Percentiles rank a stretch among this genome's conserved stretches.
Evolutionary conservation across 2,113 vertebrate genomes (phyloP).

Genomic region (Neogale vison): DNA sequence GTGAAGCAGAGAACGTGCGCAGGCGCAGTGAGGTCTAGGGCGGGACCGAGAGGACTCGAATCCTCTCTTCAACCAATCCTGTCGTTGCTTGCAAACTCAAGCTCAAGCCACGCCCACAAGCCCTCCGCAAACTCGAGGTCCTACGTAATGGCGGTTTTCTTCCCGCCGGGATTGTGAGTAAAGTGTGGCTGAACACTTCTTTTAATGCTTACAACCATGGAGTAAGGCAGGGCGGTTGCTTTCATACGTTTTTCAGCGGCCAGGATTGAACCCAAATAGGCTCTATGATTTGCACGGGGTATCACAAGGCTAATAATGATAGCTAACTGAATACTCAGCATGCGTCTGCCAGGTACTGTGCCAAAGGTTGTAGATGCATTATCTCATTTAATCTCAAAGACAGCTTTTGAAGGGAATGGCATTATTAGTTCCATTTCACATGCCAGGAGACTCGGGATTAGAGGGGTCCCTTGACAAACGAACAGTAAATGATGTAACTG

Average conservation of each 20-base stretch:
- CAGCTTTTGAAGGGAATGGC: background rate
- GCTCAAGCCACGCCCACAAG: background rate
- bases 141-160: background rate
- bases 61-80: conserved; percentile 26
- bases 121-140: background rate
- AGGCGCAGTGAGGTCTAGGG: background rate
- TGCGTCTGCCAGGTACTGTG: background rate
- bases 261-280: too few relatives aligned
- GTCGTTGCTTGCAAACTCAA: background rate
- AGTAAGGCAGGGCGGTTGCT: too few relatives aligned
- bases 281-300: too few relatives aligned
- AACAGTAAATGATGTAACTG: background rate
- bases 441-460: background rate
- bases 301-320: background rate
- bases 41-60: background rate
- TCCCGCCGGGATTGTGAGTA: background rate
- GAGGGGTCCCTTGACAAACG: too few relatives aligned
- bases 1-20: conserved; percentile 7
- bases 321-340: background rate
- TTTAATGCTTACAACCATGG: background rate
- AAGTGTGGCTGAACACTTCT: background rate
- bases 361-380: background rate
- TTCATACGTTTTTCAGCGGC: too few relatives aligned
- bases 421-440: background rate
- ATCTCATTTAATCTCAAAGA: background rate